Conservation (phyloP, 2,888 invertebrate genomes). For the Drosophila greeni region DNA sequence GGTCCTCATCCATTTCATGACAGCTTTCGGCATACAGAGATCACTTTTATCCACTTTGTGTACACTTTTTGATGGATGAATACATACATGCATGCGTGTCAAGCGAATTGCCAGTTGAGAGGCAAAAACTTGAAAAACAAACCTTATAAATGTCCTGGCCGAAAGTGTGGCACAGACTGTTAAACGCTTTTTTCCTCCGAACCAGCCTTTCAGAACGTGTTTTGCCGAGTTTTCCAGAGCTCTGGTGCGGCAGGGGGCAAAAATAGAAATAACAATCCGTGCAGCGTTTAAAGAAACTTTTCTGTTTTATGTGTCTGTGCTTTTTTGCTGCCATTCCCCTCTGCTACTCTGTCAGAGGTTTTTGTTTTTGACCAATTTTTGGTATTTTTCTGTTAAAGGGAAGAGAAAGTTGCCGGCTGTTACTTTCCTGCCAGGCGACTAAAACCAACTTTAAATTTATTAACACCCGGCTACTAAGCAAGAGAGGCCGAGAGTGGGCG, state of each 20-base stretch:
- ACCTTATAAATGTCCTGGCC: slow-evolving; percentile 62
- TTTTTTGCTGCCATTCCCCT: neutral
- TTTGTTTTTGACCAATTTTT: slow-evolving; percentile 24
- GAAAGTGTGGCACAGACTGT: slow-evolving; percentile 55
- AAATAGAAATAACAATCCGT: slow-evolving; percentile 58
- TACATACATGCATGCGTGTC: slow-evolving; percentile 27
- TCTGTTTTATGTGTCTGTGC: slow-evolving; percentile 55
- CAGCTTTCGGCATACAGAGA: neutral
- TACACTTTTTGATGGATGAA: slow-evolving; percentile 21
- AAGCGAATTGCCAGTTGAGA: slow-evolving; percentile 38
- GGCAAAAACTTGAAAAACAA: slow-evolving; percentile 58
- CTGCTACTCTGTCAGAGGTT: slow-evolving; percentile 2
- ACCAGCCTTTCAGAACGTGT: slow-evolving; percentile 47
- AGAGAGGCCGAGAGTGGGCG: slow-evolving; percentile 27
- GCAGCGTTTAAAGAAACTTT: slow-evolving; percentile 70
- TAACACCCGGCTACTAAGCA: slow-evolving; percentile 58
- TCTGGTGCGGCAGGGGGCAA: slow-evolving; percentile 20
- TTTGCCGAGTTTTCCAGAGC: slow-evolving; percentile 34
- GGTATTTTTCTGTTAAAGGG: slow-evolving; percentile 20
- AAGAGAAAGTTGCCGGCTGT: slow-evolving; percentile 37
- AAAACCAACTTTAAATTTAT: slow-evolving; percentile 70
- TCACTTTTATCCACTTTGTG: slow-evolving; percentile 10
- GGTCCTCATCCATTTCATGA: neutral
- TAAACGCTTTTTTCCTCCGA: slow-evolving; percentile 50
- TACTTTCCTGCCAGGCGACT: slow-evolving; percentile 42